phyloP scores from a whole-genome alignment of 1,140 invertebrate species.

The Holcopasites calliopsidis region DNA sequence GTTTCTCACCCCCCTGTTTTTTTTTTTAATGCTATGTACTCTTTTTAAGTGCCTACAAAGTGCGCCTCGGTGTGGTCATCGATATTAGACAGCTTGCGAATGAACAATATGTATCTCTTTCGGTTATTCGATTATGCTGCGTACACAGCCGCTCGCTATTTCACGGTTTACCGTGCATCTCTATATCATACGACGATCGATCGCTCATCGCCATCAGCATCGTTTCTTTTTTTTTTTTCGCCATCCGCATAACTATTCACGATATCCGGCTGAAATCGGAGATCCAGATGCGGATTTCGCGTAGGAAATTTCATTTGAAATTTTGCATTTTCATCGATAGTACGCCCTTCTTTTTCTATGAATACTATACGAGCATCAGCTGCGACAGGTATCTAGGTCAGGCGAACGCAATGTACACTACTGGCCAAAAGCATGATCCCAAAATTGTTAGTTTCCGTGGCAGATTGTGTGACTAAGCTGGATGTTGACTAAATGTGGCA shows the following conservation, averaged over 20 bases:
- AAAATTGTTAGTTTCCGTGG: neutral
- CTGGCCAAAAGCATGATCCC: slow-evolving; percentile 5
- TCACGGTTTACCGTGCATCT: slow-evolving; percentile 33
- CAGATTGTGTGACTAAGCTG: neutral
- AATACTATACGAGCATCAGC: too few relatives aligned
- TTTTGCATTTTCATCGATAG: too few relatives aligned
- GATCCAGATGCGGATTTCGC: neutral
- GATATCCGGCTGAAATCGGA: neutral
- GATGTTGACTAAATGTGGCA: neutral
- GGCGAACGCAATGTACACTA: too few relatives aligned
- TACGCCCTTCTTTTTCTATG: too few relatives aligned
- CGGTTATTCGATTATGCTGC: slow-evolving; percentile 42
- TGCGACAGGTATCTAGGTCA: too few relatives aligned
- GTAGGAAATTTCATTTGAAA: too few relatives aligned
- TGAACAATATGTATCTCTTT: slow-evolving; percentile 52
- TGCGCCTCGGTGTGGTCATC: slow-evolving; percentile 72
- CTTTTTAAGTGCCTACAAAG: slow-evolving; percentile 64
- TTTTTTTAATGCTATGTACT: slow-evolving; percentile 66
- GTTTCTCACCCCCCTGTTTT: slow-evolving; percentile 15
- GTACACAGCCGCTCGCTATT: slow-evolving; percentile 45
- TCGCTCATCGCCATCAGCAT: slow-evolving; percentile 6
- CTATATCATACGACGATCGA: slow-evolving; percentile 22
- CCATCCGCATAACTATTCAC: neutral
- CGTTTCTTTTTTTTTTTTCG: neutral
- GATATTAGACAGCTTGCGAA: slow-evolving; percentile 76